Percentiles rank a stretch among this genome's conserved stretches.
Evolutionary conservation across 2,888 invertebrate species (phyloP).

Genomic region (Tuta absoluta): DNA sequence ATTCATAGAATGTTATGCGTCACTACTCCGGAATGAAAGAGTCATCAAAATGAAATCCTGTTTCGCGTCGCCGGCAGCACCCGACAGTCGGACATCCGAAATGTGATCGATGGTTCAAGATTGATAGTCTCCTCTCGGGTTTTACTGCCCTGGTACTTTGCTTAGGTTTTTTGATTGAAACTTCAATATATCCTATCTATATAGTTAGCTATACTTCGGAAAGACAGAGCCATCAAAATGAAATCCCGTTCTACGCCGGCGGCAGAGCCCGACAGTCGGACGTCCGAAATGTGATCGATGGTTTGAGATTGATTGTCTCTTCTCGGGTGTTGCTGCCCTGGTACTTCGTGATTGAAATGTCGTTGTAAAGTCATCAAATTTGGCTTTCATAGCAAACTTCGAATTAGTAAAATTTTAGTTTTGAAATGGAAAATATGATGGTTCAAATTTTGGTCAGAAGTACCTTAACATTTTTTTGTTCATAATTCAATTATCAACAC

Average conservation of each 20-base stretch:
- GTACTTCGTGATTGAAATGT: neutral
- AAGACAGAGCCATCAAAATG: neutral
- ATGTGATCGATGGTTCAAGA: conserved; percentile 14
- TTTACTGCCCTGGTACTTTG: conserved; percentile 3
- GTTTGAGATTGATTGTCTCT: conserved; percentile 7
- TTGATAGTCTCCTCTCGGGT: conserved; percentile 6
- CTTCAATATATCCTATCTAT: neutral
- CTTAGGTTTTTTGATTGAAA: no score
- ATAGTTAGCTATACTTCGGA: neutral
- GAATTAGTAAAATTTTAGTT: no score
- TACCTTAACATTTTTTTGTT: no score
- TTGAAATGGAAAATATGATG: no score
- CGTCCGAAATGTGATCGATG: conserved; percentile 18
- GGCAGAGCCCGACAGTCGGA: neutral
- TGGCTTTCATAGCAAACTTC: no score
- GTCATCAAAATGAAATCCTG: conserved; percentile 2
- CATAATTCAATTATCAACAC: no score
- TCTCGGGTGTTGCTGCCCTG: neutral
- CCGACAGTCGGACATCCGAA: conserved; percentile 12
- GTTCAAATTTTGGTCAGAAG: no score
- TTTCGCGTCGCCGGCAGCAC: neutral
- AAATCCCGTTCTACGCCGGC: neutral
- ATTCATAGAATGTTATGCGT: neutral
- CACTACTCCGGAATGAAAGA: neutral
- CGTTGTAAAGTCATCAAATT: no score